Evolutionary conservation across 2,113 vertebrate species (phyloP).

Genomic region (Tachycineta bicolor): DNA sequence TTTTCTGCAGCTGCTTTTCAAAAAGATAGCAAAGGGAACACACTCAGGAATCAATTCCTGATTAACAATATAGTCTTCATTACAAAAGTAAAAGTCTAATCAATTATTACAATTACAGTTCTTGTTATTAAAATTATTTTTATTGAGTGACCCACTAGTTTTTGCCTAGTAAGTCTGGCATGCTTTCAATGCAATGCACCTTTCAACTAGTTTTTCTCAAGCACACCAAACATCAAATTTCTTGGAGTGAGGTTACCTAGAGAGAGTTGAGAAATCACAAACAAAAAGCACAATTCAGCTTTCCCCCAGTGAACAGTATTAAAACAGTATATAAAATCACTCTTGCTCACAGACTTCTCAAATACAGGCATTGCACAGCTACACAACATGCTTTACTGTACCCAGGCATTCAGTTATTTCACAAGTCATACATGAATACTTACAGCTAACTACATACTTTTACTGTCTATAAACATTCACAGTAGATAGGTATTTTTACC

Average conservation of each 20-base stretch:
- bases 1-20: not conserved
- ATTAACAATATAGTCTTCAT: not conserved
- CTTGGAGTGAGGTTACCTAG: not conserved
- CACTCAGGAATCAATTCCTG: not conserved
- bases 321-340: not conserved
- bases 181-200: not conserved
- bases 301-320: not conserved
- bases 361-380: not conserved
- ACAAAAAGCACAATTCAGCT: not conserved
- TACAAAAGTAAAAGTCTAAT: not conserved
- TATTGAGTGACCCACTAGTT: not conserved
- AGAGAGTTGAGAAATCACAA: not conserved
- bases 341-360: not conserved
- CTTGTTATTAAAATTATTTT: not conserved
- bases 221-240: not conserved
- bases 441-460: not conserved
- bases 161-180: not conserved
- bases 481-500: slow-evolving; percentile 72
- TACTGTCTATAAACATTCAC: not conserved
- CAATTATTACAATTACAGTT: not conserved
- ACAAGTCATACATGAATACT: not conserved
- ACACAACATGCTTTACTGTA: not conserved
- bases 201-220: not conserved
- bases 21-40: not conserved
- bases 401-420: not conserved